Base-by-base conservation (phyloP, 2,888 invertebrate species). In the Cerastis leucographa region DNA sequence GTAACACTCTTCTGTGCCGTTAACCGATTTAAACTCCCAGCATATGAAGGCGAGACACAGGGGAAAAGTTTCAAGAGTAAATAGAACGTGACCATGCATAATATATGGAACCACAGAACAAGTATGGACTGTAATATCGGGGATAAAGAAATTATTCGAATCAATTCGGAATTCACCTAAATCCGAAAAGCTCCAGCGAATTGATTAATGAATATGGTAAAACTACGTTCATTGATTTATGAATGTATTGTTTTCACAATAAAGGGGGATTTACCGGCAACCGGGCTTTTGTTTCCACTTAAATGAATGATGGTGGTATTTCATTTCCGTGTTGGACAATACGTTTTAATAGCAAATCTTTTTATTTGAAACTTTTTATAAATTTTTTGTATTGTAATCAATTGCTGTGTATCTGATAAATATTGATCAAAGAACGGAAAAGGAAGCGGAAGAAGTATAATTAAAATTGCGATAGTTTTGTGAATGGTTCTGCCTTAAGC, bases 181-280 rank as follows among this genome's bases (percentile, higher is more conserved):
- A 86, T 83, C 73, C 64, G 65, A 56, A 78, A 83, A 86, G 84
- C 71, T 46, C 44, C 40, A 78, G 54, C 22, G 61, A 86, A 86
- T 83, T 74, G 84, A 83, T 83, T 66, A 86, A 83, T 84, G 79
- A 79, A 68, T 71, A 68, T 86, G 68, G 80, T 78, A 65, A 71
- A 86, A 84, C 84, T 86, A 84, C 68, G 71, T 78, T 66, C 64
- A 84, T 86, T 74, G 80, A 83, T 86, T 86, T 83, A 86, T 65
- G 42, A 65, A 71, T 84, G 61, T 67, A 78, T 86, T 86, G 87
- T 86, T 84, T 61, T 72, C 72, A 78, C 78, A 72, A 76, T 83
- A 76, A 83, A 82, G 14, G 25, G 51, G 72, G 59, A 71, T 72
- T 83, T 76, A 86, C 61, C n/a, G 14, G 69, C n/a, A 56, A 61